A percentile compares a stretch with the other conserved stretches of the same genome.
Conservation (phyloP, 2,113 vertebrate species). For the Micromys minutus region DNA sequence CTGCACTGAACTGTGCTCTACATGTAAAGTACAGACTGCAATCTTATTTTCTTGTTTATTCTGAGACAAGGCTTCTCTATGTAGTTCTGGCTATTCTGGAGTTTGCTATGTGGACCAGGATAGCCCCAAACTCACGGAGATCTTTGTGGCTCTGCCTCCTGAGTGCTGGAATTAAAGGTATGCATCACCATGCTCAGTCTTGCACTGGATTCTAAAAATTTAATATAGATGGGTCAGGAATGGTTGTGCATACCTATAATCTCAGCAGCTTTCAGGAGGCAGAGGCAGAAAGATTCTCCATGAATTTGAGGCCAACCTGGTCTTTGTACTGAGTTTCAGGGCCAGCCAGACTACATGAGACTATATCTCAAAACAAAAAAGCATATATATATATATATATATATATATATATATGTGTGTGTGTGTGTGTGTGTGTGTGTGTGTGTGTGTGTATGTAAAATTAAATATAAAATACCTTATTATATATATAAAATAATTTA, state of each 20-base stretch:
- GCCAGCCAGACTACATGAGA: neutral
- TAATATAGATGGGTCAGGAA: neutral
- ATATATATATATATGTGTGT: too few relatives aligned
- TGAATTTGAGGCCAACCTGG: neutral
- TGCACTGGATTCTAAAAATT: neutral
- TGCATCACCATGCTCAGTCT: neutral
- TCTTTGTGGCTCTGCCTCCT: neutral
- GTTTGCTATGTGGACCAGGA: neutral
- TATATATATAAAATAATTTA: neutral
- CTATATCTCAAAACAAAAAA: neutral
- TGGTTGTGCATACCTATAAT: neutral
- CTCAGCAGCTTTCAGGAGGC: neutral
- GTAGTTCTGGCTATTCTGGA: neutral
- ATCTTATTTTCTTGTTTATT: neutral
- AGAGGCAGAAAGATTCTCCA: neutral
- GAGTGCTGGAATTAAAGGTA: neutral
- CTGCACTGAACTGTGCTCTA: conserved; percentile 4
- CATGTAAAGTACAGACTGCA: neutral
- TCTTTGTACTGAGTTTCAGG: neutral
- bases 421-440: too few relatives aligned
- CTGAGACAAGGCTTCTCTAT: neutral
- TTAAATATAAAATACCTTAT: conserved; percentile 20
- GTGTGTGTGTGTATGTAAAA: too few relatives aligned
- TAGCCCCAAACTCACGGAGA: neutral
- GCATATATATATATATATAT: neutral